Evolutionary conservation across 2,113 vertebrate genomes (phyloP).

Genomic region (Mungos mungo): DNA sequence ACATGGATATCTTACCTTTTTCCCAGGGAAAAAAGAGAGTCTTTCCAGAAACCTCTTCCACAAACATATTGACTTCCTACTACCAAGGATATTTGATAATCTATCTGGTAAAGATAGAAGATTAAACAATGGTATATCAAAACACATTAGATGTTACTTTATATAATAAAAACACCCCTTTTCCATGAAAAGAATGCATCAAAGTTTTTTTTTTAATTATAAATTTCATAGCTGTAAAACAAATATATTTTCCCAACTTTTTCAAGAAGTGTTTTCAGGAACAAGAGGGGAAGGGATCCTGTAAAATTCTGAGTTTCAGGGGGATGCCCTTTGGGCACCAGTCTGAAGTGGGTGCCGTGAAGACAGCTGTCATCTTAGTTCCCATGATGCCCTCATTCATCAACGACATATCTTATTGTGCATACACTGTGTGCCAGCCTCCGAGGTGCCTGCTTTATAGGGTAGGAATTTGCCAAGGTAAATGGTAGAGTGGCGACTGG

Average conservation of each 20-base stretch:
- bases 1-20: slow-evolving; percentile 85
- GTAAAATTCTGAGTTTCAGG: neutral
- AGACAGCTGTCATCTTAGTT: neutral
- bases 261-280: slow-evolving; percentile 87
- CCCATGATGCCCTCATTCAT: neutral
- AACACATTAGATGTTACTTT: slow-evolving; percentile 83
- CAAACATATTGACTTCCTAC: slow-evolving; percentile 81
- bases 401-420: neutral
- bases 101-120: slow-evolving; percentile 89
- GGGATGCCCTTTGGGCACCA: neutral
- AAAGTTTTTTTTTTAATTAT: slow-evolving; percentile 78
- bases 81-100: slow-evolving; percentile 81
- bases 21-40: slow-evolving; percentile 81
- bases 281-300: neutral
- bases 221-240: slow-evolving; percentile 83
- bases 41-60: slow-evolving; percentile 82
- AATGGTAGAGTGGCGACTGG: neutral
- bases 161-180: slow-evolving; percentile 86
- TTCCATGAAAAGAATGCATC: slow-evolving; percentile 84
- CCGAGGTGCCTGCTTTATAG: neutral
- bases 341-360: neutral
- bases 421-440: neutral
- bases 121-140: slow-evolving; percentile 95
- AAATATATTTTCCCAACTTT: slow-evolving; percentile 88
- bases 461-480: neutral